A percentile compares a stretch with the other conserved stretches of the same genome.
phyloP scores from a whole-genome alignment of 2,113 vertebrate genomes.

The Brevimyrus niger region DNA sequence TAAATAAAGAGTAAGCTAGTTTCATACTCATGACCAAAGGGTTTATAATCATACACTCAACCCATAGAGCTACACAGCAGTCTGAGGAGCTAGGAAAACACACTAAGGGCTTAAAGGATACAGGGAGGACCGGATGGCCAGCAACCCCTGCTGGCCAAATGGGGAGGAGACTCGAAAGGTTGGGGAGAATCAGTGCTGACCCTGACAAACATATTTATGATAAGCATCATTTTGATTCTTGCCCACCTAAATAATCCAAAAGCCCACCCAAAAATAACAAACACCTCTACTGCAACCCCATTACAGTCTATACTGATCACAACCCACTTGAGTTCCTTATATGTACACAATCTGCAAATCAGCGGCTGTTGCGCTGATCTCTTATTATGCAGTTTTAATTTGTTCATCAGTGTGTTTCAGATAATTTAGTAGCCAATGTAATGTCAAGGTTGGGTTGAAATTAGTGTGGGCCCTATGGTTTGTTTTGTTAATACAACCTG shows the following conservation, averaged over 20 bases:
- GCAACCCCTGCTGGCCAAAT: no score
- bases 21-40: no score
- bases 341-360: background rate
- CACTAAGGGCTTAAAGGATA: no score
- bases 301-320: background rate
- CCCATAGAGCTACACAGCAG: no score
- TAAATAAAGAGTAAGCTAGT: no score
- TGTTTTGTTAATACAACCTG: background rate
- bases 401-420: background rate
- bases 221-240: background rate
- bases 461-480: background rate
- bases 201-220: background rate
- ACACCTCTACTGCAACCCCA: background rate
- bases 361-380: background rate
- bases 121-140: no score
- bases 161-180: no score
- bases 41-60: no score
- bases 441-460: background rate
- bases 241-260: background rate
- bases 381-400: background rate
- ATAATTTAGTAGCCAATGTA: background rate
- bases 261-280: background rate
- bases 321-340: background rate
- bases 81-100: no score
- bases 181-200: no score